A percentile compares a stretch with the other conserved stretches of the same genome.
Evolutionary conservation across 2,113 vertebrate species (phyloP).

Genomic region (Hippocampus guttulatus): DNA sequence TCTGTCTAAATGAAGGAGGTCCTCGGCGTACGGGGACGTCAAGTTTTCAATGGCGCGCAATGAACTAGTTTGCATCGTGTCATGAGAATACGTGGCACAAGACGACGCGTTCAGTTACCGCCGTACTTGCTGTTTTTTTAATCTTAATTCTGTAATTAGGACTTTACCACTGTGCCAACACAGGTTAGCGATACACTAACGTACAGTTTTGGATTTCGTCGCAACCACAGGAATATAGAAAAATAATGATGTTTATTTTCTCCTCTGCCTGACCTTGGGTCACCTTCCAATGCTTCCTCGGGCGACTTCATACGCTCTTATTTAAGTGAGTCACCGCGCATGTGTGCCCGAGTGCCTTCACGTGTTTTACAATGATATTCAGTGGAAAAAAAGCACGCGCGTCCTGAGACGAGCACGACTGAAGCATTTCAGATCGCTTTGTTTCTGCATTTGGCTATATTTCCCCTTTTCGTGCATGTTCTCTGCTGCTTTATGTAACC

Average conservation of each 20-base stretch:
- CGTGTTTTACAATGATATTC: conserved; percentile 23
- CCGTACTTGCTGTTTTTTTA: too few relatives aligned
- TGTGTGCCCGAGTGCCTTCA: conserved; percentile 15
- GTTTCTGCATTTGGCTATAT: not conserved
- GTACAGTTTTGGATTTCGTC: not conserved
- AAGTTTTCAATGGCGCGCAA: too few relatives aligned
- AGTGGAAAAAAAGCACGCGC: conserved; percentile 20
- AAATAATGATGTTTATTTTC: not conserved
- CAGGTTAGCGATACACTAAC: not conserved
- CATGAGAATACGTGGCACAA: too few relatives aligned
- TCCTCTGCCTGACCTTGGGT: not conserved
- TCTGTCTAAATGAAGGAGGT: too few relatives aligned
- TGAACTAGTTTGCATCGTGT: too few relatives aligned
- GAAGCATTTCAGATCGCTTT: conserved; percentile 14
- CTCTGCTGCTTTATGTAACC: conserved; percentile 56
- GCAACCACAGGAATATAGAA: not conserved
- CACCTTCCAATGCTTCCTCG: conserved; percentile 10
- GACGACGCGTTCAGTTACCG: too few relatives aligned
- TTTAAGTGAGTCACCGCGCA: conserved; percentile 30
- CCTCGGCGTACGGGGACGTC: too few relatives aligned
- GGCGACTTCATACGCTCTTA: conserved; percentile 48
- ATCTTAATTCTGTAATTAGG: too few relatives aligned
- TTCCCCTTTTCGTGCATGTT: conserved; percentile 20
- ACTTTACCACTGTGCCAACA: too few relatives aligned
- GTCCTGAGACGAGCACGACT: conserved; percentile 23